phyloP scores from a whole-genome alignment of 2,888 invertebrate species.

The Abrostola triplasia region DNA sequence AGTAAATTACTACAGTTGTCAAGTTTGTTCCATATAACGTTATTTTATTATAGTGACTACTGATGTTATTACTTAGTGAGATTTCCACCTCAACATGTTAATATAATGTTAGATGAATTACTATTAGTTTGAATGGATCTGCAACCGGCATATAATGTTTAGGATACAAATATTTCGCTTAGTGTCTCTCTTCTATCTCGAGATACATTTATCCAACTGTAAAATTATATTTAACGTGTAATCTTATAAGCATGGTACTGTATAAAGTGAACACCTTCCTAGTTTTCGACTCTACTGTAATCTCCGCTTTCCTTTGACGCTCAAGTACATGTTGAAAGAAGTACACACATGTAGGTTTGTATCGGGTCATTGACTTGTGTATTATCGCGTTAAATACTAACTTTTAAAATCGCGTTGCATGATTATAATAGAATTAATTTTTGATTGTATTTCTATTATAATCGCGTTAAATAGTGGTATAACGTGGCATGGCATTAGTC shows the following conservation, averaged over 20 bases:
- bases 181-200: conserved; percentile 58
- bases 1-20: background rate
- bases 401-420: too few species aligned
- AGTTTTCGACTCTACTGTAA: conserved; percentile 23
- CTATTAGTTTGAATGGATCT: conserved; percentile 37
- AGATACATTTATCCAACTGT: conserved; percentile 60
- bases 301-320: conserved; percentile 37
- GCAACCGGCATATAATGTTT: conserved; percentile 57
- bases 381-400: background rate
- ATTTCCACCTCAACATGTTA: conserved; percentile 11
- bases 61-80: conserved; percentile 13
- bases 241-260: conserved; percentile 66
- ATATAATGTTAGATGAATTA: conserved; percentile 13
- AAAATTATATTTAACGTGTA: conserved; percentile 51
- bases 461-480: background rate
- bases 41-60: background rate
- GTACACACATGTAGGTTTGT: conserved; percentile 45
- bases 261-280: conserved; percentile 70
- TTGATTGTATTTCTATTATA: too few species aligned
- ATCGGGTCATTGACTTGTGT: conserved; percentile 22
- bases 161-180: conserved; percentile 55
- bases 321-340: conserved; percentile 32
- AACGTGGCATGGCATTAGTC: background rate
- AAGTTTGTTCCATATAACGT: background rate
- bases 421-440: too few species aligned